Base-by-base conservation (phyloP, 2,113 vertebrate species). In the Thymallus thymallus region DNA sequence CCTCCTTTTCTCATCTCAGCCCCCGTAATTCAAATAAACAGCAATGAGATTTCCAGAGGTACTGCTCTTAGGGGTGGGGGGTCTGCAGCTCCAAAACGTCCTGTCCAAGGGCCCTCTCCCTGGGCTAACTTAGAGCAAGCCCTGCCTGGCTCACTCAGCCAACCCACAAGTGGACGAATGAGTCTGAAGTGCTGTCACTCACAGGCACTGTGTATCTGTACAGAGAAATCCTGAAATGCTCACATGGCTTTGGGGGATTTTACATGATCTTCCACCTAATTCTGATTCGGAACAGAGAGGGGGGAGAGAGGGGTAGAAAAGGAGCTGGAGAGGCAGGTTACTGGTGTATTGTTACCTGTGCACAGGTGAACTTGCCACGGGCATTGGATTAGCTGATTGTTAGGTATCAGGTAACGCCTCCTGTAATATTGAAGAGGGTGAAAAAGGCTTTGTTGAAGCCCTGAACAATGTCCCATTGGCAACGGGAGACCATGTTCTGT, bases 331-430 rank as follows among this genome's bases (percentile, higher is more conserved):
- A 89, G 82, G 82, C 83, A 84, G 85, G 88, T 84, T 79, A 82
- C 75, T 29, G 46, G 88, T 89, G 90, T 93, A 92, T 88, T 86
- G 92, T 94, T 94, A 93, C 92, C 92, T 93, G 91, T 80, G 90
- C 88, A 91, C 90, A 92, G 93, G 92, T 94, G 91, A 94, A 91
- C 92, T 90, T 82, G 90, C 93, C 90, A 91, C 89, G 89, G 91
- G 91, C 92, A 93, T 88, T 88, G 92, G 92, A 94, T 93, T 92
- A 93, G 88, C 87, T 92, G 93, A 93, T 94, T 94, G 90, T 91
- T 89, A 83, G 93, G 92, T 94, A 93, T 94, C 93, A 71, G 86
- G 90, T 94, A 78, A 88, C 92, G 84, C 89, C 92, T 93, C 91
- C 90, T 94, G 90, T 89, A 93, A 93, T 93, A 93, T 92, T 94